Evolutionary conservation across 2,888 invertebrate genomes (phyloP), one percentile per base, ranked within the genome.

Genomic region (Callinectes sapidus): DNA sequence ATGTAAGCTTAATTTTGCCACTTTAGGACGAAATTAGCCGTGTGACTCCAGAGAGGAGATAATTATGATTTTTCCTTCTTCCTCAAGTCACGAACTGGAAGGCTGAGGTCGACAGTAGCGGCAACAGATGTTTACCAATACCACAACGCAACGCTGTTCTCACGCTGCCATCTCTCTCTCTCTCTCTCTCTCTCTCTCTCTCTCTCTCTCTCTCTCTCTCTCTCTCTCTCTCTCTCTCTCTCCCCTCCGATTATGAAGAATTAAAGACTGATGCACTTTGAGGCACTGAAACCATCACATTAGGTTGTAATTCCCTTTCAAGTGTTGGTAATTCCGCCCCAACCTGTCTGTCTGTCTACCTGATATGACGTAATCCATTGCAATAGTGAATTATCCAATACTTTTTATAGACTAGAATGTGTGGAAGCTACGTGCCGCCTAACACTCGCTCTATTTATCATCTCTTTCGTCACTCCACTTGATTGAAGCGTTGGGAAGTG

Each of bases 71-170:
- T 92, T 92, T 92, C 61, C 77, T 61, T 89, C 92, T 89, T 89
- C 89, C 91, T 35, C 85, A 85, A 89, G 92, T 92, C 92, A 92
- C 92, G 92, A 92, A 89, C 88, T 55, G 89, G 32, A 86, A 85
- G 81, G 89, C 92, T 89, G 92, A 89, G 92, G 92, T 92, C 92
- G 92, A 92, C 92, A 87, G 92, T 92, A 92, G 92, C 89, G 92
- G 89, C 91, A 92, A 89, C 92, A 92, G 92, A 54, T 92, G 92
- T 92, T 92, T 91, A 89, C 77, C 39, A 87, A 89, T 81, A 77
- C 81, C 88, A 54, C 77, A 55, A 5, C 28, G 32, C 39, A 48
- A n/a, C 32, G n/a, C 88, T 54, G 54, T 89, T 91, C 91, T 91
- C 91, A 91, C 91, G 88, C 91, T 90, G 90, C 85, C 32, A 35